A percentile compares a stretch with the other conserved stretches of the same genome.
Conservation (phyloP, 2,888 invertebrate species). For the Polia nebulosa region DNA sequence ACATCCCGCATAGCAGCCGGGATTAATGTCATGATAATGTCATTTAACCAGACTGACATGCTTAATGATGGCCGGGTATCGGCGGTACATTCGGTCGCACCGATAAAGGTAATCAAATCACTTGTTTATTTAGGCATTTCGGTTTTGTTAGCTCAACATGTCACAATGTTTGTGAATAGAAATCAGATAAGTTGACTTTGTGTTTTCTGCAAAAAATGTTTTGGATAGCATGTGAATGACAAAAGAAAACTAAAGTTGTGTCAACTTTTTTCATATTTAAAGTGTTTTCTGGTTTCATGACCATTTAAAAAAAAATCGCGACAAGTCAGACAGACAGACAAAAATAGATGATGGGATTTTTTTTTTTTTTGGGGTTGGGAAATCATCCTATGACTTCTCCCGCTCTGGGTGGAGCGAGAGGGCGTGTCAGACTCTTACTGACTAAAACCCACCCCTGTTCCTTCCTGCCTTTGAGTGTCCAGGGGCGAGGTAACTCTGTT, state of each 20-base stretch:
- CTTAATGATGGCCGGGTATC: constrained; percentile 44
- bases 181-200: constrained; percentile 5
- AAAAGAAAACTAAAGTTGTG: not conserved
- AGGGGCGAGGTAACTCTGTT: too few species aligned
- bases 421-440: too few species aligned
- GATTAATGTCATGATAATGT: constrained; percentile 58
- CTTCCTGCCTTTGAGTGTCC: too few species aligned
- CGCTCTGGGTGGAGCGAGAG: too few species aligned
- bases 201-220: not conserved
- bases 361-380: too few species aligned
- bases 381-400: too few species aligned
- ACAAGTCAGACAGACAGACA: too few species aligned
- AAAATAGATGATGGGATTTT: too few species aligned
- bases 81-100: constrained; percentile 29
- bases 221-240: not conserved
- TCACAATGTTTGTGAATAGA: constrained; percentile 36
- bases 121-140: constrained; percentile 34
- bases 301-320: too few species aligned
- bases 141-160: constrained; percentile 22
- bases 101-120: constrained; percentile 50
- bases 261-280: too few species aligned
- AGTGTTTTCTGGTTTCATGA: too few species aligned
- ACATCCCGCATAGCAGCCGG: constrained; percentile 54
- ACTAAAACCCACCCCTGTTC: too few species aligned
- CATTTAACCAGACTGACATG: constrained; percentile 43